These are phyloP conservation scores for Actias luna DNA, from an alignment of 2,888 invertebrate genomes.

Conservation along the genomic window DNA sequence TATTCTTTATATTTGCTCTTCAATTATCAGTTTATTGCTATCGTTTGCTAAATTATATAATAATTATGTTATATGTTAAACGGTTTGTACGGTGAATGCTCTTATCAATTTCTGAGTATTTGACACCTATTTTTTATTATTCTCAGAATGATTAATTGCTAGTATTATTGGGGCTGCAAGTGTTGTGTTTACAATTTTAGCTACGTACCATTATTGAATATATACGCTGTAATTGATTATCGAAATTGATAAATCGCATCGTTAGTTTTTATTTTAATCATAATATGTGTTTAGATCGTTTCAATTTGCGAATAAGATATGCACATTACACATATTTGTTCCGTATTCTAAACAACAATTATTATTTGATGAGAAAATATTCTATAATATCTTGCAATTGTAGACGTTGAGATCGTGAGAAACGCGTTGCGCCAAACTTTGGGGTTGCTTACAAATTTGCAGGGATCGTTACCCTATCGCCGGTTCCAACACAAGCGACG, in stretches of 20 bases:
- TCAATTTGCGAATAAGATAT: slow-evolving; percentile 17
- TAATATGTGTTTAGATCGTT: slow-evolving; percentile 11
- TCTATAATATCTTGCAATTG: slow-evolving; percentile 32
- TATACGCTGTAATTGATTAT: background rate
- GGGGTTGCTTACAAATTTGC: slow-evolving; percentile 72
- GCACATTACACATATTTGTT: slow-evolving; percentile 13
- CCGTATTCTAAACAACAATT: slow-evolving; percentile 1
- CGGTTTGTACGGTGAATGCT: slow-evolving; percentile 18
- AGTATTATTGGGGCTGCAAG: background rate
- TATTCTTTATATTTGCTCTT: slow-evolving; percentile 45
- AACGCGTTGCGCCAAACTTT: slow-evolving; percentile 52
- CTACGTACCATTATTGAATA: background rate
- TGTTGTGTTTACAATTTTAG: no score
- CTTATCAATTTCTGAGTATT: slow-evolving; percentile 31
- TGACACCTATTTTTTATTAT: background rate
- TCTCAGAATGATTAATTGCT: background rate
- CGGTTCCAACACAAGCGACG: slow-evolving; percentile 37
- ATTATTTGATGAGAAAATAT: slow-evolving; percentile 6
- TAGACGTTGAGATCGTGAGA: slow-evolving; percentile 40
- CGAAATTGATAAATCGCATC: background rate
- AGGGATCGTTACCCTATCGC: slow-evolving; percentile 75
- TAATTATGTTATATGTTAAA: slow-evolving; percentile 21
- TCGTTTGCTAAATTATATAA: slow-evolving; percentile 36
- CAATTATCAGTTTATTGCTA: slow-evolving; percentile 36
- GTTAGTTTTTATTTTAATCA: slow-evolving; percentile 16